Conservation (phyloP, 2,888 invertebrate genomes). For the Girardia tigrina region DNA sequence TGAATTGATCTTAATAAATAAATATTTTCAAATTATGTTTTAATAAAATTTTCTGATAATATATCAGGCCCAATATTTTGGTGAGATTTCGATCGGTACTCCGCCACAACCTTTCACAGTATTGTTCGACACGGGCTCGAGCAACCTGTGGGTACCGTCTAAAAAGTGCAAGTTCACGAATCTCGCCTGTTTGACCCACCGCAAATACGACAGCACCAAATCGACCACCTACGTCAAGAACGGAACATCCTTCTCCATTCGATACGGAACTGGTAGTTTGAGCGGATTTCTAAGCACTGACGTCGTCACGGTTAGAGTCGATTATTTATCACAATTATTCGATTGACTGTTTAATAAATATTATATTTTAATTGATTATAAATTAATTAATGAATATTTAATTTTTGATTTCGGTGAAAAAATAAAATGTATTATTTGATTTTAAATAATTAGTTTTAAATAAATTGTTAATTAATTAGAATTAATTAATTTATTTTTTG, state of each 20-base stretch:
- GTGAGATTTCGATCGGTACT: constrained; percentile 72
- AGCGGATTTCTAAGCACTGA: constrained; percentile 88
- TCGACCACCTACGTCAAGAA: constrained; percentile 70
- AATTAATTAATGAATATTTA: too few species aligned
- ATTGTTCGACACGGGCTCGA: constrained; percentile 94
- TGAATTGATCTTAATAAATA: too few species aligned
- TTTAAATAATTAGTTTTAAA: too few species aligned
- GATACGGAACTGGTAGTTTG: constrained; percentile 86
- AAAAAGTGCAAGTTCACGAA: constrained; percentile 83
- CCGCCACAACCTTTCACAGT: constrained; percentile 84
- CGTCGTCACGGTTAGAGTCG: constrained; percentile 57
- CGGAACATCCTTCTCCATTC: constrained; percentile 78
- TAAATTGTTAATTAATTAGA: too few species aligned
- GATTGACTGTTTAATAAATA: background rate
- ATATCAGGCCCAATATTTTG: constrained; percentile 78
- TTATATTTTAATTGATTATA: too few species aligned
- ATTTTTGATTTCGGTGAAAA: too few species aligned
- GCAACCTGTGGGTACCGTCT: constrained; percentile 95
- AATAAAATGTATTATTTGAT: too few species aligned
- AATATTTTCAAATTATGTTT: too few species aligned
- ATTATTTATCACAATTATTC: background rate
- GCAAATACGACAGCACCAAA: constrained; percentile 77
- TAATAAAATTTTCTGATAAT: constrained; percentile 42
- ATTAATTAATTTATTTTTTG: too few species aligned
- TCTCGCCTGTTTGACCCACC: constrained; percentile 75